Evolutionary conservation across 2,797 vertebrate species (phyloP).

Genomic region (Sebastes iracundus): DNA sequence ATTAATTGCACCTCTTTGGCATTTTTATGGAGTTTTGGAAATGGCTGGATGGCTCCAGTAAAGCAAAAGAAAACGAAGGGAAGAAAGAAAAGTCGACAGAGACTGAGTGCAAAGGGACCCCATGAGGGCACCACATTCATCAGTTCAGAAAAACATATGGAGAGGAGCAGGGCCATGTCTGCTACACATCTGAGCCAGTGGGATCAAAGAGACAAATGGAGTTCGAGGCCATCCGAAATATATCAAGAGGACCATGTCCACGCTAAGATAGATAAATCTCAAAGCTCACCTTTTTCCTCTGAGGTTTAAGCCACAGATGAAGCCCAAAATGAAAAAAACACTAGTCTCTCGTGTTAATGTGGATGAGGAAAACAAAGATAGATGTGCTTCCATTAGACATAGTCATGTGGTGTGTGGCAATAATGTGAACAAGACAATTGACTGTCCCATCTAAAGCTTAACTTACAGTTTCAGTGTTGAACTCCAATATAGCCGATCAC

Average conservation of each 20-base stretch:
- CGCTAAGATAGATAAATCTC: background rate
- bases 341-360: background rate
- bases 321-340: background rate
- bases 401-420: background rate
- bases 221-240: constrained; percentile 20
- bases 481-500: background rate
- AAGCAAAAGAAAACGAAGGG: constrained; percentile 16
- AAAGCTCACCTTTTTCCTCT: background rate
- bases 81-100: constrained; percentile 54
- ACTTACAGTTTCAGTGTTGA: background rate
- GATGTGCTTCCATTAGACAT: background rate
- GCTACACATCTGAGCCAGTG: constrained; percentile 48
- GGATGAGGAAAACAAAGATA: background rate
- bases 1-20: constrained; percentile 64
- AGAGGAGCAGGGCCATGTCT: constrained; percentile 13
- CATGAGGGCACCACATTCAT: constrained; percentile 54
- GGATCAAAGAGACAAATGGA: constrained; percentile 55
- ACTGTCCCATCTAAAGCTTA: background rate
- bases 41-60: constrained; percentile 49
- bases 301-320: background rate
- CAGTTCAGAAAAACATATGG: constrained; percentile 53
- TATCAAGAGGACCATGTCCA: constrained; percentile 24
- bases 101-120: constrained; percentile 51
- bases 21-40: constrained; percentile 66
- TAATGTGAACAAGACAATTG: background rate